A percentile compares a stretch with the other conserved stretches of the same genome.
Conservation (phyloP, 2,888 invertebrate genomes). For the Dusona sp. region DNA sequence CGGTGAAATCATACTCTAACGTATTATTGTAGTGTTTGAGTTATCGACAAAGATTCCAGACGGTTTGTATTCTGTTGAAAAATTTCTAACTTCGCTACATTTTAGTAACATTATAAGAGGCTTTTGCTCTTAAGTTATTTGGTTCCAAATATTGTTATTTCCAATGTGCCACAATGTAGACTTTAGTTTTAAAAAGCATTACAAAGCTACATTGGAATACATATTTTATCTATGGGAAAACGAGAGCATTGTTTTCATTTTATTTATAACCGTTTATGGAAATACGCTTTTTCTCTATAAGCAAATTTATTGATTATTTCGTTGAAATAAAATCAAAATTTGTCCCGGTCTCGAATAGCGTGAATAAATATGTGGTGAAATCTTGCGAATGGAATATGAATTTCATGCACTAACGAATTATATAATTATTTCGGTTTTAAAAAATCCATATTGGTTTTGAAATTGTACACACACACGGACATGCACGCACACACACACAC, state of each 20-base stretch:
- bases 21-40: not conserved
- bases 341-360: not conserved
- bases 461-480: no score
- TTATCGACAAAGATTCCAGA: not conserved
- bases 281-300: no score
- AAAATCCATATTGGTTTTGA: not conserved
- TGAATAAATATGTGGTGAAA: not conserved
- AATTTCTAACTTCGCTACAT: not conserved
- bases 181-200: no score
- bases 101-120: not conserved
- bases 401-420: not conserved
- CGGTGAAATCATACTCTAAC: not conserved
- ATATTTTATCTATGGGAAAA: no score
- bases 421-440: not conserved
- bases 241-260: no score
- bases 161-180: not conserved
- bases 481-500: no score
- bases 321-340: not conserved
- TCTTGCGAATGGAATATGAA: not conserved
- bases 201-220: no score
- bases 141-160: not conserved
- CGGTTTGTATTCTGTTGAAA: not conserved
- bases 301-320: not conserved
- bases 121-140: not conserved
- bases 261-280: no score